Base-by-base conservation (phyloP, 2,113 vertebrate genomes). In the Callaeas wilsoni region DNA sequence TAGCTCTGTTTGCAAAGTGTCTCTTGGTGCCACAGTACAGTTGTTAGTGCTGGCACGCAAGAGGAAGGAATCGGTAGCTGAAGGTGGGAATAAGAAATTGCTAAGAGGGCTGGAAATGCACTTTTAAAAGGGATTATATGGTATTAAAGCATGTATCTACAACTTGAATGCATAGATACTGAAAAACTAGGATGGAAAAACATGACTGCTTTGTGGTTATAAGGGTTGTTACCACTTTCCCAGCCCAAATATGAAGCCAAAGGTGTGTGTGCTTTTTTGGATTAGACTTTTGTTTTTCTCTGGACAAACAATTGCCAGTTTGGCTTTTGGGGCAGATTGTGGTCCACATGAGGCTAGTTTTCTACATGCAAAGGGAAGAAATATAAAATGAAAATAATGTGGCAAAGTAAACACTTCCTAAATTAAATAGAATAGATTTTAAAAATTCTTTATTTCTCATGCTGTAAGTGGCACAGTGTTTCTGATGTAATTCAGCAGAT, bases 81-180 rank as follows among this genome's bases (percentile, higher is more conserved):
- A 79, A 81, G 16, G 49, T 92, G 27, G 39, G 60, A 93, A 56
- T 90, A 68, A 75, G 67, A 89, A 94, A 63, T 74, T 83, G 56
- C 35, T 39, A 64, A 63, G 27, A 42, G 37, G 12, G 12, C 46
- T 87, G 53, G 63, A 67, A 90, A 53, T 88, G 53, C 50, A 42
- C 12, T 90, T 89, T 85, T 73, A 17, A 69, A 93, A 62, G 26
- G 17, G 57, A 73, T 94, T 93, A 57, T 33, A 4, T 57, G 32
- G 44, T 74, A 73, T 93, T 88, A 85, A 76, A 69, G 32, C 26
- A 35, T 70, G 46, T 69, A 84, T 77, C 55, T 89, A 27, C 46
- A 87, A 21, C 10, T 4, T 30, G 29, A 83, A 64, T 23, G 17
- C 17, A 19, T 41, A 37, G 67, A 16, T 71, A 52, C 49, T 56